These are phyloP conservation scores for Poecilobothrus nobilitatus DNA, from an alignment of 2,888 invertebrate species.

Conservation along the genomic window DNA sequence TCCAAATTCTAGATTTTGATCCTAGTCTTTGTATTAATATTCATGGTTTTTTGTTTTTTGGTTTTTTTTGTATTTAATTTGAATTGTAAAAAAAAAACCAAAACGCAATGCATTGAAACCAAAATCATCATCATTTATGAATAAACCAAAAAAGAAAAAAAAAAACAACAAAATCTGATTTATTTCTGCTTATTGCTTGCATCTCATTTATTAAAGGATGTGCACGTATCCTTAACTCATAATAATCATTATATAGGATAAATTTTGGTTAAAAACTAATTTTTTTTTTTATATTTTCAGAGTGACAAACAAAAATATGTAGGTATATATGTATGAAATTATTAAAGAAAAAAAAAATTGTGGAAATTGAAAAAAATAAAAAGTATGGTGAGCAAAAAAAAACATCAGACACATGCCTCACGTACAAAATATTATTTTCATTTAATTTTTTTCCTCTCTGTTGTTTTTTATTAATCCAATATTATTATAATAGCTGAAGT, in stretches of 20 bases:
- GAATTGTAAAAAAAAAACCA: not conserved
- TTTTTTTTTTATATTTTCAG: too few species aligned
- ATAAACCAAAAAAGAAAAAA: not conserved
- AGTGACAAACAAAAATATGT: too few species aligned
- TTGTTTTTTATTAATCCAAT: not conserved
- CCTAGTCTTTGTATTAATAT: too few species aligned
- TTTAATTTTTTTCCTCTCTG: not conserved
- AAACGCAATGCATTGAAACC: not conserved
- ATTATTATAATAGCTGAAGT: not conserved
- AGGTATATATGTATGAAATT: too few species aligned
- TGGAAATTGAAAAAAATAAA: not conserved
- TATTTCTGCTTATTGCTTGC: not conserved
- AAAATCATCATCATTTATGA: not conserved
- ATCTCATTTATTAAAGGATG: conserved; percentile 8
- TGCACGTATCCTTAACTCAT: not conserved
- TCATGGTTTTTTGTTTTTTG: not conserved
- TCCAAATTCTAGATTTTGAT: too few species aligned
- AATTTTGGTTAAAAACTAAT: too few species aligned
- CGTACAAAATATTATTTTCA: conserved; percentile 4
- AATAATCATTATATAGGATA: not conserved
- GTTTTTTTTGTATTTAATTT: not conserved
- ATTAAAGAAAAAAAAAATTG: not conserved
- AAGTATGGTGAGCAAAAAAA: not conserved
- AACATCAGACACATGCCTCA: conserved; percentile 4
- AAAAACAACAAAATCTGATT: not conserved